Base-by-base conservation (phyloP, 1,140 invertebrate species). In the Ctenoplectra terminalis region DNA sequence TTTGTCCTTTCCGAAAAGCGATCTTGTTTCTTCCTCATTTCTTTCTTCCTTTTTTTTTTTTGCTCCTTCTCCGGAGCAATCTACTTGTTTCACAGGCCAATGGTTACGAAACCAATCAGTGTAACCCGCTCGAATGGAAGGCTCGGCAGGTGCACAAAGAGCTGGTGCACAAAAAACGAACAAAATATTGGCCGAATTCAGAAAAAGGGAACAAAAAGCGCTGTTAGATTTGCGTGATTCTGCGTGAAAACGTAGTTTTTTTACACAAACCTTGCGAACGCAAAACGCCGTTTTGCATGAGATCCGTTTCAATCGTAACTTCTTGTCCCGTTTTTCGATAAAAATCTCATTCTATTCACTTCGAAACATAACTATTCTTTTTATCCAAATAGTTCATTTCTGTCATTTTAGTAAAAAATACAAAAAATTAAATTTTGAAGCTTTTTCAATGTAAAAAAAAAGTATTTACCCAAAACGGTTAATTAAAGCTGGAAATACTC, bases 31-130 rank as follows among this genome's bases (percentile, higher is more conserved):
- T 17, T 40, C 54, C 60, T 75, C 52, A 70, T 31, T 56, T 70
- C 71, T 11, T 37, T 34, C 48, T 37, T 1, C 20, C 71, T 66
- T 52, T 34, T 48, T 75, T 80, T 83, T 48, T 70, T 58, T 58
- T 72, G 70, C 69, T 85, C 74, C 70, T 86, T 75, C 84, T 80
- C 66, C 69, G 46, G 75, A 71, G 83, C 87, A 87, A 88, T 88
- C 77, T 88, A 87, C 82, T 87, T 87, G 83, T 82, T 88, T 88
- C 86, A 88, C 86, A 88, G 87, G 46, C 86, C 66, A 69, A 79
- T 87, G 87, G 87, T 84, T 87, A 80, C 83, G 82, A 85, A 88
- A 88, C 86, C 87, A 88, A 88, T 88, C 87, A 88, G 81, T 82
- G 87, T 85, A 85, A 78, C 61, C 73, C 86, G 86, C 73, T 81